These are phyloP conservation scores for Oikopleura dioica DNA, from an alignment of 23 tunicate species.

Conservation along the genomic window DNA sequence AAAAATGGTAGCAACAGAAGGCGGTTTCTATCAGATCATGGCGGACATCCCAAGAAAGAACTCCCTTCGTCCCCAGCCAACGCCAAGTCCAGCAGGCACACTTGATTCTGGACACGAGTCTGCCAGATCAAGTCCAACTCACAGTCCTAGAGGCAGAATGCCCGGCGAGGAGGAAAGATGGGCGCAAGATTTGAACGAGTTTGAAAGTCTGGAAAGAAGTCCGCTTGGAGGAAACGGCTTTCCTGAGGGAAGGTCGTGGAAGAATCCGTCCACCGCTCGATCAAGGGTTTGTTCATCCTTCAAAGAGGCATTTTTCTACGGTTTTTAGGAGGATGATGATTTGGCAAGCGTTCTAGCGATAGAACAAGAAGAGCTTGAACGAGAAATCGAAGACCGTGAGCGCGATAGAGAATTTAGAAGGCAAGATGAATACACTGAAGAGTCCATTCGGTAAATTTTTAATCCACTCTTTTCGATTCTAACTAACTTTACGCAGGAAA, in stretches of 20 bases:
- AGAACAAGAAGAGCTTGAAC: background rate
- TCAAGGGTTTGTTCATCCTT: background rate
- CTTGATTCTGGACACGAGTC: background rate
- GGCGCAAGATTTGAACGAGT: background rate
- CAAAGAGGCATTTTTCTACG: background rate
- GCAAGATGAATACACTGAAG: background rate
- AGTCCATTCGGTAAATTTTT: background rate
- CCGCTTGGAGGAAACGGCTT: background rate
- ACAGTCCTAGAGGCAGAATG: background rate
- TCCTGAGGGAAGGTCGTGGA: background rate
- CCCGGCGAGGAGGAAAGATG: background rate
- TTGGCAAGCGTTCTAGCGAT: background rate
- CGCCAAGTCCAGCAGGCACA: background rate
- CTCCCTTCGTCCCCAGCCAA: background rate
- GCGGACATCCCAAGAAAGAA: background rate
- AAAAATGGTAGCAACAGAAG: background rate
- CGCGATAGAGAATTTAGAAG: background rate
- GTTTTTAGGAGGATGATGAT: background rate
- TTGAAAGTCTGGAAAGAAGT: background rate
- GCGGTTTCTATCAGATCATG: background rate
- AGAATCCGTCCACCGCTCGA: background rate
- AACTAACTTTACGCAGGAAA: background rate
- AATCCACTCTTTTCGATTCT: background rate
- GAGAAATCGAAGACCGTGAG: background rate
- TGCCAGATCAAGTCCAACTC: background rate